A percentile compares a stretch with the other conserved stretches of the same genome.
Conservation (phyloP, 2,113 vertebrate species). For the Tautogolabrus adspersus region DNA sequence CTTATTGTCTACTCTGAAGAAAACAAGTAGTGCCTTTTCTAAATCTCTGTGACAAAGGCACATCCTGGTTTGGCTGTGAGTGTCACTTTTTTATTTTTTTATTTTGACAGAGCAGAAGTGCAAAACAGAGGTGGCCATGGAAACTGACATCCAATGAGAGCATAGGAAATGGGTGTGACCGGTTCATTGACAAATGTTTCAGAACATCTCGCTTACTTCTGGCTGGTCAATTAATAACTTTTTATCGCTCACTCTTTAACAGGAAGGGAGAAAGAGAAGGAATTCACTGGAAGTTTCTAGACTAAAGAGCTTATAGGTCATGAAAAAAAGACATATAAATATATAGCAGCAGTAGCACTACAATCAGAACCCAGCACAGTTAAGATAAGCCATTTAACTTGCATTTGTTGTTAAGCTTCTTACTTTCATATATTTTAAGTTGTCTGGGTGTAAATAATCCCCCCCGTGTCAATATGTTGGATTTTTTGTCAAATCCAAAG, state of each 20-base stretch:
- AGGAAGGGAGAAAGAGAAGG: neutral
- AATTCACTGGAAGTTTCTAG: conserved; percentile 38
- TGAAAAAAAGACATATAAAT: neutral
- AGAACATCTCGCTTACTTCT: conserved; percentile 22
- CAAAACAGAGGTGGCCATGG: conserved; percentile 76
- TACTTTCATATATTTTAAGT: neutral
- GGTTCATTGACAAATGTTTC: conserved; percentile 41
- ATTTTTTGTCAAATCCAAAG: neutral
- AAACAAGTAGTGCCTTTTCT: conserved; percentile 48
- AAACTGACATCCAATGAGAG: conserved; percentile 68
- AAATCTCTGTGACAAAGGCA: conserved; percentile 54
- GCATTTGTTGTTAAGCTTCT: neutral
- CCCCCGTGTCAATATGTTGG: no score
- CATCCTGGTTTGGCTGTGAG: conserved; percentile 46
- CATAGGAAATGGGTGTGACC: conserved; percentile 47
- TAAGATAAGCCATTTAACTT: neutral
- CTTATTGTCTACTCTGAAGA: conserved; percentile 24
- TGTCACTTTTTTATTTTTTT: no score
- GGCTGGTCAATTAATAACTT: conserved; percentile 69
- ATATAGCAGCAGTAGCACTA: neutral
- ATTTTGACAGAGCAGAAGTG: conserved; percentile 65
- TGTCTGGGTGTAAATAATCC: neutral
- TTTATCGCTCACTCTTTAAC: conserved; percentile 1
- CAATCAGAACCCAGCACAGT: neutral
- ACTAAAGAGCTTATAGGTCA: neutral